Base-by-base conservation (phyloP, 2,797 vertebrate species). In the Helicolenus hilgendorfi region DNA sequence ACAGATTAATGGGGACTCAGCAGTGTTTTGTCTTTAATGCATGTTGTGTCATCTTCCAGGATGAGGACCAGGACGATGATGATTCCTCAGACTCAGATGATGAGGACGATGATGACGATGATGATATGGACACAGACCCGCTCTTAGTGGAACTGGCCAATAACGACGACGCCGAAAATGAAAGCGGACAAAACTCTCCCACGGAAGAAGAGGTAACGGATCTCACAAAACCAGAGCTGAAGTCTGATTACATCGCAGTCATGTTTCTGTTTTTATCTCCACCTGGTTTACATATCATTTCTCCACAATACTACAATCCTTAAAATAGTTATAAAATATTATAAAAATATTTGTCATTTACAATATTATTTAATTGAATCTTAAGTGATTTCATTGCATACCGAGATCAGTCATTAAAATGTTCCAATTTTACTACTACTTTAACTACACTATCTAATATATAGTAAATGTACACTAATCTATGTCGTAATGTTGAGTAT, bases 41-140 rank as follows among this genome's bases (percentile, higher is more conserved):
- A 11, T 55, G 27, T 35, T 22, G 11, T 35, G 29, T 63, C 15
- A 18, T 67, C 64, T 27, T 68, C 22, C 38, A 99, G 95, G 97
- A 98, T 58, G 98, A 99, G 27, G 98, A 99, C 65, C 98, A 98
- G 83, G 98, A 96, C 0, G 91, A 90, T 0, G 91, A 94, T 0
- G 90, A 92, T 49, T 93, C 95, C 4, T 94, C 94, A 3, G 95
- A 95, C 79, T 31, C 92, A 0, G 79, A 91, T 0, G 90, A 88
- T 0, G 91, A 98, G 13, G 98, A 98, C 2, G 98, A 99, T 2
- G 98, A 99, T 0, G 98, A 98, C 0, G 98, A 98, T 0, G 88
- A 93, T 0, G 98, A 99, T 20, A 89, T 98, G 0, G 98, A 99
- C 90, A 98, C 98, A 0, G 98, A 99, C 85, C 98, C 98, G 31